A percentile compares a stretch with the other conserved stretches of the same genome.
These are phyloP conservation scores for Lagopus muta DNA, from an alignment of 2,113 vertebrate species.

Conservation along the genomic window DNA sequence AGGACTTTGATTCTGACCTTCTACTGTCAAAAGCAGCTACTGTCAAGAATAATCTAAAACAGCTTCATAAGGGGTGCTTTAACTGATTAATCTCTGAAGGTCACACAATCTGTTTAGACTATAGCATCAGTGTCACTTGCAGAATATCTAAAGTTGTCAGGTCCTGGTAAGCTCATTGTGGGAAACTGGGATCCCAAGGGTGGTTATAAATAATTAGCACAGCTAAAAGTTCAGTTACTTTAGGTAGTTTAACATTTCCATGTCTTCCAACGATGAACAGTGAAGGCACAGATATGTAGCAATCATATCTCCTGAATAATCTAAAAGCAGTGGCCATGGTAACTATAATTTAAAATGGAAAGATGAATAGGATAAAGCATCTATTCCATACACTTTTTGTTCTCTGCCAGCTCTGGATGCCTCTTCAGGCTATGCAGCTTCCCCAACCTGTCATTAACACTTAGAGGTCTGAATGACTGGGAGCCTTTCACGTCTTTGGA, in stretches of 20 bases:
- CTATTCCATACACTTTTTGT: slow-evolving; percentile 53
- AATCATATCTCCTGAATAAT: slow-evolving; percentile 75
- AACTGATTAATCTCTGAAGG: slow-evolving; percentile 88
- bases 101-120: slow-evolving; percentile 84
- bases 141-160: slow-evolving; percentile 82
- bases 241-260: slow-evolving; percentile 78
- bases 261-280: slow-evolving; percentile 65
- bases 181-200: slow-evolving; percentile 78
- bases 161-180: slow-evolving; percentile 72
- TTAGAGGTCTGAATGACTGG: neutral
- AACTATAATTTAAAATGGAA: slow-evolving; percentile 73
- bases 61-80: slow-evolving; percentile 85
- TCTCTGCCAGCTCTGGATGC: slow-evolving; percentile 49
- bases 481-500: neutral
- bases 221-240: slow-evolving; percentile 84
- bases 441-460: slow-evolving; percentile 58
- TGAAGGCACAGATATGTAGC: slow-evolving; percentile 65
- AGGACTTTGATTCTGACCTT: slow-evolving; percentile 87
- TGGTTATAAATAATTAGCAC: slow-evolving; percentile 84
- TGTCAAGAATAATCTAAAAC: slow-evolving; percentile 87
- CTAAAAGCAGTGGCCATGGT: slow-evolving; percentile 76
- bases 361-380: slow-evolving; percentile 63
- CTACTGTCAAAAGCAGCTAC: slow-evolving; percentile 86
- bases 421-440: slow-evolving; percentile 44
- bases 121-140: slow-evolving; percentile 79